Evolutionary conservation across 2,888 invertebrate genomes (phyloP).

Genomic region (Gibbula magus): DNA sequence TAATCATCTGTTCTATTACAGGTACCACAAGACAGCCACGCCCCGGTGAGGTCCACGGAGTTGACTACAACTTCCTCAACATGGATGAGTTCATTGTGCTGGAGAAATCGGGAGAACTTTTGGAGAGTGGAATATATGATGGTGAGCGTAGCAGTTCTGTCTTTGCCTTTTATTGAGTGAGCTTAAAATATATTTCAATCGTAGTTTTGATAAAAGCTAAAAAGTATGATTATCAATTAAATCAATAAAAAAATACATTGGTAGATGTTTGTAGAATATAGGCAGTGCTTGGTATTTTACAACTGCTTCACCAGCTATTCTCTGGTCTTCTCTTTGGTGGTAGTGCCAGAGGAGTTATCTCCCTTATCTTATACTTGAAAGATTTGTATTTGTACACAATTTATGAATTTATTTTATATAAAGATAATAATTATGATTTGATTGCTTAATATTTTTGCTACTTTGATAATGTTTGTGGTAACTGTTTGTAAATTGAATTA

Average conservation of each 20-base stretch:
- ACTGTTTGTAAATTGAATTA: too few relatives aligned
- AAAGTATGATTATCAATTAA: background rate
- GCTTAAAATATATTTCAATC: background rate
- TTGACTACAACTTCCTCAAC: conserved; percentile 80
- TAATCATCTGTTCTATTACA: conserved; percentile 47
- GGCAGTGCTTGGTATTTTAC: background rate
- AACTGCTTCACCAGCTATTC: background rate
- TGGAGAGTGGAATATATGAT: conserved; percentile 82
- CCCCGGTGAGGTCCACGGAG: conserved; percentile 80
- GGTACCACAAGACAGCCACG: conserved; percentile 80
- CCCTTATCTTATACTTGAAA: too few relatives aligned
- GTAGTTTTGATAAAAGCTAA: background rate
- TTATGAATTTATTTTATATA: too few relatives aligned
- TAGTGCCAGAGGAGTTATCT: background rate
- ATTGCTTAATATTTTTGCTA: too few relatives aligned
- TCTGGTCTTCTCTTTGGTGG: background rate
- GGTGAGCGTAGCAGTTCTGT: conserved; percentile 73
- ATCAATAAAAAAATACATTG: background rate
- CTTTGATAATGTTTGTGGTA: too few relatives aligned
- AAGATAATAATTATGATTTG: too few relatives aligned
- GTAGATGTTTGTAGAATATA: background rate
- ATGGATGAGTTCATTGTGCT: conserved; percentile 79
- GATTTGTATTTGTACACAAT: too few relatives aligned
- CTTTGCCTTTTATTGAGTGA: background rate
- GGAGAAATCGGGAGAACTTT: conserved; percentile 78